Evolutionary conservation across 2,797 vertebrate genomes (phyloP).

Genomic region (Esox lucius): DNA sequence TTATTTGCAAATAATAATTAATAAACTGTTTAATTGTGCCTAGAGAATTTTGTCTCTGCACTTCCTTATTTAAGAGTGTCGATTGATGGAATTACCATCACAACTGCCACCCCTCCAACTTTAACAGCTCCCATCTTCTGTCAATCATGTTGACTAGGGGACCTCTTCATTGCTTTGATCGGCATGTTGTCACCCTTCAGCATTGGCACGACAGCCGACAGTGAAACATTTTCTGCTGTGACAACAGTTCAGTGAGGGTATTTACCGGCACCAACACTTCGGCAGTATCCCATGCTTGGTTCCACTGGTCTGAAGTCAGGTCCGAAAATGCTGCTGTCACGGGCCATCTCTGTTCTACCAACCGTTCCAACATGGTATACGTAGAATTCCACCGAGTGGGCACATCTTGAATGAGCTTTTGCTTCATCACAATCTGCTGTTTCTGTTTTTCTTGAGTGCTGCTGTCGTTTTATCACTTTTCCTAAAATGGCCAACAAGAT

Average conservation of each 20-base stretch:
- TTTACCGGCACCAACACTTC: constrained; percentile 8
- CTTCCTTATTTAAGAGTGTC: too few species aligned
- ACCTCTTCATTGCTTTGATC: neutral
- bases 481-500: constrained; percentile 1
- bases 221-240: neutral
- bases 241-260: constrained; percentile 17
- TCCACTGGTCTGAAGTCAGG: constrained; percentile 13
- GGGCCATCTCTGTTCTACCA: constrained; percentile 18
- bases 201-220: constrained; percentile 7
- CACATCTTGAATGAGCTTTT: constrained; percentile 11
- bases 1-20: too few species aligned
- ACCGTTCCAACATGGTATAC: constrained; percentile 10
- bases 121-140: neutral
- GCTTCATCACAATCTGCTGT: neutral
- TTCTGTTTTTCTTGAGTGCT: constrained; percentile 7
- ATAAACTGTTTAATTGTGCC: too few species aligned
- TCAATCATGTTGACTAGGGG: neutral
- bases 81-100: too few species aligned
- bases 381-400: constrained; percentile 14
- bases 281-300: constrained; percentile 3
- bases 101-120: neutral
- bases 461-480: constrained; percentile 8
- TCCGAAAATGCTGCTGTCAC: constrained; percentile 10
- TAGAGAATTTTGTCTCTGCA: too few species aligned
- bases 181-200: neutral